Evolutionary conservation across 2,888 invertebrate genomes (phyloP), one percentile per base, ranked within the genome.

Genomic region (Parapristionchus giblindavisi): DNA sequence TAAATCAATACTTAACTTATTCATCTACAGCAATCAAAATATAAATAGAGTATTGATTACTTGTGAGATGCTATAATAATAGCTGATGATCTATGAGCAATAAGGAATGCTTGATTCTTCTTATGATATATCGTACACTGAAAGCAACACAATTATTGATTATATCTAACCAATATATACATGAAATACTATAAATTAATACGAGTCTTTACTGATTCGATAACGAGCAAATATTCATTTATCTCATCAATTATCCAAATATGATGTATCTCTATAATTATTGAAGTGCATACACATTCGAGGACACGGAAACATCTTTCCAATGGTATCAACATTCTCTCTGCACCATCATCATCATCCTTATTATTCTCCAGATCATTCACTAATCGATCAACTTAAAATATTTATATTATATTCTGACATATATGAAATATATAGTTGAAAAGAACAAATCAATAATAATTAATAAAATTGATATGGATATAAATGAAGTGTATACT

Each of bases 31-130:
- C 32, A 60, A 29, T 8, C 5, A 60, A 5, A 34, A 27, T 24
- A n/a, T 6, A n/a, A n/a, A 6, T 43, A 61, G 32, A 17, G 36
- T 17, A 29, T 14, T 36, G 27, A 79, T 60, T 71, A 84, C 82
- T 82, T 82, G 58, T 80, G 81, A 36, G 81, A 76, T 36, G 79
- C 77, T 17, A 77, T 74, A 32, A 85, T 78, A 21, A 85, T 78
- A 17, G 78, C 66, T 8, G 80, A 80, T 3, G 79, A 77, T 1
- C 85, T 78, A 75, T 85, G 85, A 11, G 81, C 79, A 21, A 85
- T 80, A 36, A 85, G 76, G 56, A 83, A 85, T 8, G 83, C 81
- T 77, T 85, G 85, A 60, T 85, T 85, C 72, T 81, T 82, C 60
- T 84, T 85, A 77, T 85, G 82, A 40, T 83, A 79, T 24, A 78